Percentiles rank a stretch among this genome's conserved stretches.
These are phyloP conservation scores for Macrophya annulata DNA, from an alignment of 2,888 invertebrate genomes.

Conservation along the genomic window DNA sequence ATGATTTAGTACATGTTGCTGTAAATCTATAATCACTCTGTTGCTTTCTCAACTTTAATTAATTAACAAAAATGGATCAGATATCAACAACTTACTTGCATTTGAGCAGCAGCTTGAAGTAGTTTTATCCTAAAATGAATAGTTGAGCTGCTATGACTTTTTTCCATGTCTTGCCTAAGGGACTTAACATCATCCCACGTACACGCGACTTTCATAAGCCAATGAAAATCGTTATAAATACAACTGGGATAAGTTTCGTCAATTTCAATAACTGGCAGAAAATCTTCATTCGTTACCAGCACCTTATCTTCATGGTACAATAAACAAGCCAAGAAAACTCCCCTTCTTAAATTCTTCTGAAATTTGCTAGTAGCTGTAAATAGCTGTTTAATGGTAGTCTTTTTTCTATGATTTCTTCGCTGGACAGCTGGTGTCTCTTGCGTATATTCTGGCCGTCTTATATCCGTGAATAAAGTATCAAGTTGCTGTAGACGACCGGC, in stretches of 20 bases:
- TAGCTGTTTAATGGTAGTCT: conserved; percentile 94
- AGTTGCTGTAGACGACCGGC: conserved; percentile 87
- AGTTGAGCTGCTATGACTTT: conserved; percentile 93
- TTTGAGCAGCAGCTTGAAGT: conserved; percentile 94
- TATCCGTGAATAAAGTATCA: conserved; percentile 88
- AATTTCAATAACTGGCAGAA: conserved; percentile 97
- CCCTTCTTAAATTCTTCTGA: conserved; percentile 95
- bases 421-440: conserved; percentile 85
- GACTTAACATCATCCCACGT: conserved; percentile 98
- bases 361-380: conserved; percentile 98
- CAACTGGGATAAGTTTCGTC: conserved; percentile 97
- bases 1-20: background rate
- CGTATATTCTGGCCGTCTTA: conserved; percentile 85
- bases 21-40: background rate
- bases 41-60: background rate
- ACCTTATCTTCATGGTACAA: conserved; percentile 98
- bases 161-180: conserved; percentile 96
- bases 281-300: conserved; percentile 97
- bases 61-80: background rate
- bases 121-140: conserved; percentile 95
- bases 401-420: conserved; percentile 90
- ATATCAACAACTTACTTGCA: conserved; percentile 82
- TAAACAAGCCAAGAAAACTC: conserved; percentile 96
- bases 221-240: conserved; percentile 96
- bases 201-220: conserved; percentile 98